Base-by-base conservation (phyloP, 2,888 invertebrate genomes). In the Heteromyza rotundicornis region DNA sequence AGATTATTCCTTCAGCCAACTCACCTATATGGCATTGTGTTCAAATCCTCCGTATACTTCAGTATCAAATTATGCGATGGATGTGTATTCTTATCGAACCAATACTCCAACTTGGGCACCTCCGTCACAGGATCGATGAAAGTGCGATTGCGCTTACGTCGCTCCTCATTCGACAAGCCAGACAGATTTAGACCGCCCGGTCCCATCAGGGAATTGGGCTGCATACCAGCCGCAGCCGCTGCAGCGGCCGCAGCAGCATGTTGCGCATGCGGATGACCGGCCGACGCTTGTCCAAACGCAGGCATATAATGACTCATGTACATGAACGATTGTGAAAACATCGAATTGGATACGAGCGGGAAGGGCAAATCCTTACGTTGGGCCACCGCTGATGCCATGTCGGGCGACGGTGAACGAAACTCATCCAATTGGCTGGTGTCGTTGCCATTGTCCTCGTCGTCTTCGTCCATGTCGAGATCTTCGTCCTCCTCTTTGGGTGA, bases 71-170 rank as follows among this genome's bases (percentile, higher is more conserved):
- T 95, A 84, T 98, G 98, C 72, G 97, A 96, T 40, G 99, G 99
- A 85, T 99, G 98, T 35, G 98, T 98, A 84, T 98, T 98, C 84
- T 96, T 91, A 27, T 92, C 90, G 84, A 98, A 98, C 97, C 98
- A 98, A 79, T 95, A 93, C 80, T 95, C 95, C 67, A 95, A 85
- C 66, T 94, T 89, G 19, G 95, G 95, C 60, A 99, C 96, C 85
- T 99, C 99, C 16, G 97, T 96, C 20, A 98, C 95, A 0, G 99
- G 99, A 85, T 99, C 99, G 77, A 99, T 99, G 85, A 99, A 99
- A 47, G 99, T 98, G 70, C 99, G 89, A 83, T 98, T 98, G 49
- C 99, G 89, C 82, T 97, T 96, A 68, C 96, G 89, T 36, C 95
- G 87, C 79, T 96, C 95, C 74, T 95, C 95, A n/a, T 88, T 90